Evolutionary conservation across 1,140 invertebrate species (phyloP).

Genomic region (Myzus persicae): DNA sequence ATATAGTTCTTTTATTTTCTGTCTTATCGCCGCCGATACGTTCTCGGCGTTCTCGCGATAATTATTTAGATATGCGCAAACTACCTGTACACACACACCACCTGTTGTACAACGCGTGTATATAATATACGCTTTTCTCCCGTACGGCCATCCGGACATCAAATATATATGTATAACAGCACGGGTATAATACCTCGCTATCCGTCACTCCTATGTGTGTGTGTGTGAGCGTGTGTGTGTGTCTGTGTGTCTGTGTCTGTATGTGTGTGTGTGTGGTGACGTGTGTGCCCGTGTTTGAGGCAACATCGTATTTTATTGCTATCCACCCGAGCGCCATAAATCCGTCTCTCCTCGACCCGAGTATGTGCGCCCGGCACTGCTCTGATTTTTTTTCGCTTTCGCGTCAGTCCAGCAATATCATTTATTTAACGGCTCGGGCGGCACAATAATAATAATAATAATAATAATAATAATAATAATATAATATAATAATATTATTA

Average conservation of each 20-base stretch:
- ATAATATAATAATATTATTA: slow-evolving; percentile 10
- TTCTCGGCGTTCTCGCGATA: neutral
- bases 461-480: neutral
- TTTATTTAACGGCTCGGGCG: neutral
- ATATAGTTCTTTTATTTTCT: neutral
- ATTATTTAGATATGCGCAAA: neutral
- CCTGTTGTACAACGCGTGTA: neutral
- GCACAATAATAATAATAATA: neutral
- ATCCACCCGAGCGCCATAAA: neutral
- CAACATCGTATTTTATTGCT: neutral
- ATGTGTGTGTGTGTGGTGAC: neutral
- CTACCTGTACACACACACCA: neutral
- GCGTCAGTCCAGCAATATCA: neutral
- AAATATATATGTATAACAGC: neutral
- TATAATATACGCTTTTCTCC: too few relatives aligned
- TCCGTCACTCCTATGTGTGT: neutral
- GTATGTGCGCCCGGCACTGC: neutral
- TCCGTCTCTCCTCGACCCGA: neutral
- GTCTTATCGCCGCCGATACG: neutral
- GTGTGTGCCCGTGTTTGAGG: neutral
- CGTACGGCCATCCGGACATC: neutral
- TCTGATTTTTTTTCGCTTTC: neutral
- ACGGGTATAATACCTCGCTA: neutral
- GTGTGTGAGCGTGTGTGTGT: neutral
- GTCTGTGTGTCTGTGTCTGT: neutral